Base-by-base conservation (phyloP, 2,888 invertebrate species). In the Tiliacea citrago region DNA sequence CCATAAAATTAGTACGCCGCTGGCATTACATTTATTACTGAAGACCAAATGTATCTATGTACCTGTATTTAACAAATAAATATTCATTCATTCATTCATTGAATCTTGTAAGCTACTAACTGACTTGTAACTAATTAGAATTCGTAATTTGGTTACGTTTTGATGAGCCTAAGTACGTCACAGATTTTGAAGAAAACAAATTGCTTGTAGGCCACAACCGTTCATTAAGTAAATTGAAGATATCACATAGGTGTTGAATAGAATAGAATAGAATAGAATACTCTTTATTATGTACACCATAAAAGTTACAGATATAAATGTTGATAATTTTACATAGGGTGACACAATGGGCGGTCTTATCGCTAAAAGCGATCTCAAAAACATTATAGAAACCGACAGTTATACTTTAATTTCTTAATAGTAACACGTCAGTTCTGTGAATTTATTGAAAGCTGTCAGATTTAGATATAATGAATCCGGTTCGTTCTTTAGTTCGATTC, bases 401-500 rank as follows among this genome's bases (percentile, higher is more conserved):
- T 12, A 35, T 63, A n/a, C 39, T 68, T 68, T 60, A 45, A 55
- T 62, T 58, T 35, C 24, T 13, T 69, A 47, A 21, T 47, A 51
- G 29, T 60, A n/a, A 74, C 47, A 12, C 61, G 77, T 60, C 53
- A 62, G 67, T 42, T 81, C 81, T 53, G 2, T 45, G 65, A 77
- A 77, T 72, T 55, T 68, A 57, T 67, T 51, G 21, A 51, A 53
- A 49, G 67, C 77, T 82, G 68, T 68, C 82, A 49, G 61, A 69
- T 49, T 66, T 42, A 49, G 51, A 77, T 82, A 66, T 68, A 35
- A 68, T 42, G 72, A 77, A 72, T 65, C 79, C 73, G 65, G 67
- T 70, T 45, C 29, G 24, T 47, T 49, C 42, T 60, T 62, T 39
- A 61, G 61, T 66, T 55, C 21, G 18, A 16, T 80, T 80, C 82